A percentile compares a stretch with the other conserved stretches of the same genome.
Evolutionary conservation across 2,797 vertebrate genomes (phyloP).

Genomic region (Poeciliopsis presidionis): DNA sequence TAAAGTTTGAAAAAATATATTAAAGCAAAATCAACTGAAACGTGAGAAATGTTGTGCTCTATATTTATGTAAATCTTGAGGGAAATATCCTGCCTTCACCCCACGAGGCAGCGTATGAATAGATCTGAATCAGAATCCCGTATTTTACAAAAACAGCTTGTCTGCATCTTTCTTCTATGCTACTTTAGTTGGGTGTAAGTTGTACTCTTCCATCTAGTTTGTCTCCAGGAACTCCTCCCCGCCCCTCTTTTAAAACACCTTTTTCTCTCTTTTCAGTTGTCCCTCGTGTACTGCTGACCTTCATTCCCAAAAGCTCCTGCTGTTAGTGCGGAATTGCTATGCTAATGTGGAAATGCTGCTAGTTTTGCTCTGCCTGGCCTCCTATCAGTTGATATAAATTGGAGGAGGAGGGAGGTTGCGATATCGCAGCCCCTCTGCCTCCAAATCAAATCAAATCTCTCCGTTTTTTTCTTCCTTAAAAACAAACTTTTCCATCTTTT

Average conservation of each 20-base stretch:
- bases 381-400: conserved; percentile 42
- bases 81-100: background rate
- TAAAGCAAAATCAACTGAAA: background rate
- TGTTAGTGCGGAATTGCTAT: conserved; percentile 62
- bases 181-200: conserved; percentile 47
- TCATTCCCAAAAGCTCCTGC: conserved; percentile 47
- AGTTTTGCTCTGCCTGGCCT: conserved; percentile 57
- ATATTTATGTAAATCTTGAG: background rate
- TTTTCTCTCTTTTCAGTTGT: conserved; percentile 36
- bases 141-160: conserved; percentile 32
- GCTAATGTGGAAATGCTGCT: conserved; percentile 60
- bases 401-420: conserved; percentile 31
- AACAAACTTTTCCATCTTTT: conserved; percentile 45
- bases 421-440: conserved; percentile 28
- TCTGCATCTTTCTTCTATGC: conserved; percentile 67
- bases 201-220: conserved; percentile 39
- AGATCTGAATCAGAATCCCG: conserved; percentile 14
- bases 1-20: conserved; percentile 1
- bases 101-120: conserved; percentile 1
- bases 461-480: conserved; percentile 6
- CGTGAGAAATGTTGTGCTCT: background rate
- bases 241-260: conserved; percentile 19
- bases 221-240: conserved; percentile 23
- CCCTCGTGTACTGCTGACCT: conserved; percentile 59
- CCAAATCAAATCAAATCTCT: conserved; percentile 53